Evolutionary conservation across 2,113 vertebrate species (phyloP).

Genomic region (Atlantisia rogersi): DNA sequence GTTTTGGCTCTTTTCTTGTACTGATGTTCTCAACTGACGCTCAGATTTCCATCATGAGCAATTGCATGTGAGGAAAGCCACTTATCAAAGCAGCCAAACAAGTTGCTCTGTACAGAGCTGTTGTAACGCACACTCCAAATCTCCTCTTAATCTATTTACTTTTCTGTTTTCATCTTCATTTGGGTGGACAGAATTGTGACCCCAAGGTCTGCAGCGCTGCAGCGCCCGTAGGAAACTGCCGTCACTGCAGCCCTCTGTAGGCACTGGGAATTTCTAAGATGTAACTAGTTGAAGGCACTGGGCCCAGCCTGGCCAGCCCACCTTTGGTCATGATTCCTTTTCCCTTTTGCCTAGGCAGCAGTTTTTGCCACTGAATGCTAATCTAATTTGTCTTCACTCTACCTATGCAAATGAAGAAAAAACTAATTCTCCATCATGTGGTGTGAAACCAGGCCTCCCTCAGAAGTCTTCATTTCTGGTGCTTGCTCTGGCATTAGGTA

Average conservation of each 20-base stretch:
- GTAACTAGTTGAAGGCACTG: neutral
- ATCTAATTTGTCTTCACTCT: conserved; percentile 28
- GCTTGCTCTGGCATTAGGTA: conserved; percentile 12
- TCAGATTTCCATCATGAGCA: neutral
- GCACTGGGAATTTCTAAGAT: neutral
- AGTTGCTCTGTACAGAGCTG: neutral
- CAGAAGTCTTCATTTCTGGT: conserved; percentile 6
- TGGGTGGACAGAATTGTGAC: neutral
- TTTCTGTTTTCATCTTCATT: conserved; percentile 35
- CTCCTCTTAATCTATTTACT: neutral
- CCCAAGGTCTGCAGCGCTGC: neutral
- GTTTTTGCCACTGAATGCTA: neutral
- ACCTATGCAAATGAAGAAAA: conserved; percentile 44
- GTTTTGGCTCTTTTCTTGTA: neutral
- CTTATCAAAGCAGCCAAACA: neutral
- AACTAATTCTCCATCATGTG: conserved; percentile 14
- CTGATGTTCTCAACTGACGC: neutral
- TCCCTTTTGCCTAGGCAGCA: neutral
- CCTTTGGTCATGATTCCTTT: neutral
- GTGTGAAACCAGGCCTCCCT: neutral
- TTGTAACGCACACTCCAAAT: neutral
- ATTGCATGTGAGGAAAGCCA: neutral
- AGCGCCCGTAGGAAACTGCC: neutral
- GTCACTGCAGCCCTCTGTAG: neutral
- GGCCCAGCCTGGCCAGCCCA: neutral